A percentile compares a stretch with the other conserved stretches of the same genome.
Conservation (phyloP, 1,140 invertebrate species). For the Brachionus paranguensis region DNA sequence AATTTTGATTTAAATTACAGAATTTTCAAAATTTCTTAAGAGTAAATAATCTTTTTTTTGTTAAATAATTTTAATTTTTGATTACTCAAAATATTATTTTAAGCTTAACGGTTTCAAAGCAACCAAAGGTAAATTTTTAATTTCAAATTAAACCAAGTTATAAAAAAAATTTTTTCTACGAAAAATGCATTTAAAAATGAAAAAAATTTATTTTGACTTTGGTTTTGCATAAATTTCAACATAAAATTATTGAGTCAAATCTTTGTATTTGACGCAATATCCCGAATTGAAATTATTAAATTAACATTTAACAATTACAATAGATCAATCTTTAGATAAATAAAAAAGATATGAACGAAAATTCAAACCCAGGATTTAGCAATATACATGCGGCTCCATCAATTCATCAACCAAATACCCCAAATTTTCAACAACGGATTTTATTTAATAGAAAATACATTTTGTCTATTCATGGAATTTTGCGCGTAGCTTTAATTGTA, state of each 20-base stretch:
- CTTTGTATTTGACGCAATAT: too few relatives aligned
- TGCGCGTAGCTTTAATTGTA: neutral
- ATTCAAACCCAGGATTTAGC: neutral
- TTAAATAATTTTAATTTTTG: neutral
- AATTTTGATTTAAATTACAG: neutral
- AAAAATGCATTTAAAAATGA: neutral
- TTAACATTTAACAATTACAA: too few relatives aligned
- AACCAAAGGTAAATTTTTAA: neutral
- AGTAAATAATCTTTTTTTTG: neutral
- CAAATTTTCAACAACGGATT: conserved; percentile 6
- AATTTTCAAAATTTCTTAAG: neutral
- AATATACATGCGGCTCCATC: conserved; percentile 8
- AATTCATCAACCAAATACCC: neutral
- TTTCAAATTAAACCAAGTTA: neutral
- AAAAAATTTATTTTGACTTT: too few relatives aligned
- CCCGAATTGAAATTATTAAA: too few relatives aligned
- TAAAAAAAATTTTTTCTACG: neutral
- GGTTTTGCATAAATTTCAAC: neutral
- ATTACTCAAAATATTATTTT: neutral
- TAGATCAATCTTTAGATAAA: neutral
- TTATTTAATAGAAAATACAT: conserved; percentile 32
- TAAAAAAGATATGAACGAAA: neutral
- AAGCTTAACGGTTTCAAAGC: neutral
- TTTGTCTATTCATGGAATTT: conserved; percentile 11
- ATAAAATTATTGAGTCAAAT: neutral